Conservation (phyloP, 2,888 invertebrate genomes). For the Rotaria macrura region DNA sequence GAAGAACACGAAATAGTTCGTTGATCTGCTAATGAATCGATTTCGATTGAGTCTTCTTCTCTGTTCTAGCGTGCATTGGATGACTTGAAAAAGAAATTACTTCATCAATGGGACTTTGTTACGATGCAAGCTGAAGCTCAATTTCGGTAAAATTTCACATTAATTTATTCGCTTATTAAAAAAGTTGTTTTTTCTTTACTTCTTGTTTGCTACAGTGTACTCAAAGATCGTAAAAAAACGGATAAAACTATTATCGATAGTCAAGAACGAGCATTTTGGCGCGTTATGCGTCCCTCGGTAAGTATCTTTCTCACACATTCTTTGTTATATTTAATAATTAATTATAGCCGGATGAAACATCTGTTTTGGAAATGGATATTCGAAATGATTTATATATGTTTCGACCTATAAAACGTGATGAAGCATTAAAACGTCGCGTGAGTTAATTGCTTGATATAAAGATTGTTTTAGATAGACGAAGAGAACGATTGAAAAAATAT, state of each 20-base stretch:
- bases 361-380: slow-evolving; percentile 30
- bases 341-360: slow-evolving; percentile 22
- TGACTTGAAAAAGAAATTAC: slow-evolving; percentile 78
- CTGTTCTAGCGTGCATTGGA: slow-evolving; percentile 64
- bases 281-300: slow-evolving; percentile 75
- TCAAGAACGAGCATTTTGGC: slow-evolving; percentile 94
- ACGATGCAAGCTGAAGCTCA: slow-evolving; percentile 92
- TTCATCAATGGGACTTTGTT: slow-evolving; percentile 94
- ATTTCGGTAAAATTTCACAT: slow-evolving; percentile 54
- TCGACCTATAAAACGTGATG: neutral
- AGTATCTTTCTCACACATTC: neutral
- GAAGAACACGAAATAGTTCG: slow-evolving; percentile 75
- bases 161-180: too few relatives aligned
- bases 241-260: slow-evolving; percentile 91
- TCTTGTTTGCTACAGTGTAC: too few relatives aligned
- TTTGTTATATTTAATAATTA: too few relatives aligned
- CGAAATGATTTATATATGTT: slow-evolving; percentile 19
- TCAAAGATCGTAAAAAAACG: slow-evolving; percentile 85
- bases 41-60: neutral
- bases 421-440: neutral
- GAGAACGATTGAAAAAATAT: neutral
- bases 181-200: too few relatives aligned
- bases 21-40: neutral
- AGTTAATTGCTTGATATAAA: neutral
- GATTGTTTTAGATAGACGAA: too few relatives aligned